These are phyloP conservation scores for Diachrysia chrysitis DNA, from an alignment of 2,888 invertebrate species.

Conservation along the genomic window DNA sequence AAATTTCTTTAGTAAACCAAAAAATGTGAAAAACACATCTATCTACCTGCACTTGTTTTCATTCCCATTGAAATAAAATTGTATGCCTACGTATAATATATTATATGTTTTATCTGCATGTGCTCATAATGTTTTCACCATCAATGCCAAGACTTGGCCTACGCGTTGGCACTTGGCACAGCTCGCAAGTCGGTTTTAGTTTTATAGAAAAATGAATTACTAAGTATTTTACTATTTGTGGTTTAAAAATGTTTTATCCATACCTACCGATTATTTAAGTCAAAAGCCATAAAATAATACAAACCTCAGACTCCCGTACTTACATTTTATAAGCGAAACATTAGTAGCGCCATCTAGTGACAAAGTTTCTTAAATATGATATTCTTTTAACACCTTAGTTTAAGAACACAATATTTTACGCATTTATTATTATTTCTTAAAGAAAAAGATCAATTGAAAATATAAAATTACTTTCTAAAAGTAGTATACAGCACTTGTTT, in stretches of 20 bases:
- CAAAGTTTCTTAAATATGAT: not conserved
- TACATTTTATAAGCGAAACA: not conserved
- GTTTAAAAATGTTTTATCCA: not conserved
- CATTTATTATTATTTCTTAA: not conserved
- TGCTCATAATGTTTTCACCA: slow-evolving; percentile 1
- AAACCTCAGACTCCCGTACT: not conserved
- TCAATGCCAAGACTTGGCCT: slow-evolving; percentile 36
- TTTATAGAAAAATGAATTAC: not conserved
- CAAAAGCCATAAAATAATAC: not conserved
- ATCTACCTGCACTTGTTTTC: not conserved
- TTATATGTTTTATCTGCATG: not conserved
- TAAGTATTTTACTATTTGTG: slow-evolving; percentile 3
- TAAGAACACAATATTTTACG: not conserved
- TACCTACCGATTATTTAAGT: not conserved
- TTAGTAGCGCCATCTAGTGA: slow-evolving; percentile 57
- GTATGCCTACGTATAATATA: not conserved
- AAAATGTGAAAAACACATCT: no score
- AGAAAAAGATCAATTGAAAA: not conserved
- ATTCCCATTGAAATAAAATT: not conserved
- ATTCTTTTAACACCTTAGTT: not conserved
- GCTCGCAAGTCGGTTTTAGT: slow-evolving; percentile 21
- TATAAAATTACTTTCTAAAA: not conserved
- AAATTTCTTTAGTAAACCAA: no score
- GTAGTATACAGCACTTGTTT: not conserved
- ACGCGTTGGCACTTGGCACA: slow-evolving; percentile 31